Base-by-base conservation (phyloP, 2,888 invertebrate species). In the Ceriagrion tenellum region DNA sequence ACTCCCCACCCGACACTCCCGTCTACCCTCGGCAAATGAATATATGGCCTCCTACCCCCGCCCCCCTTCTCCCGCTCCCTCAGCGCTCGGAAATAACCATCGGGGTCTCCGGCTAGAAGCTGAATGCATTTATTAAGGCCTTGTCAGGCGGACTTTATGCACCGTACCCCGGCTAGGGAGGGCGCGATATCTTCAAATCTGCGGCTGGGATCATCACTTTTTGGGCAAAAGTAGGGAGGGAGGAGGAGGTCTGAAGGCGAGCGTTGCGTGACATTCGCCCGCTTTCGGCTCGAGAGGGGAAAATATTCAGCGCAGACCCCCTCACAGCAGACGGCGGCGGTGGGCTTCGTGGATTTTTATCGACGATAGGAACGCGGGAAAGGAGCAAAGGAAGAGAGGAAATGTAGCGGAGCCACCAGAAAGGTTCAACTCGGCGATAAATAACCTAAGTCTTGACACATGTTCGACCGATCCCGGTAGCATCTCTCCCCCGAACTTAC, bases 131-230 rank as follows among this genome's bases (percentile, higher is more conserved):
- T 81, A 81, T 81, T 81, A 35, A 35, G 81, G 81, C 16, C 81
- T 35, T 81, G 81, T 30, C 81, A 81, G 81, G 81, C 16, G 81
- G 81, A 81, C 81, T 81, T 81, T 81, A 81, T 81, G 81, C 81
- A 35, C 26, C 81, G 35, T 35, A 35, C 16, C 81, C 81, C 12
- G 47, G 47, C 4, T 8, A 4, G 2, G 16, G 13, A 35, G 35
- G 81, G 81, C 0, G 10, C 81, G 81, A 81, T 81, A 81, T 81
- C 81, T 81, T 81, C 6, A 81, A 81, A 81, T 81, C 81, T 81
- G 81, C 81, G 81, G n/a, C 81, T 12, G 30, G 81, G 81, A 81
- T 30, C 81, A 81, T 81, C 81, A 26, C 81, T 81, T 35, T 18
- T 35, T 26, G 81, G 35, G n/a, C n/a, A n/a, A n/a, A n/a, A n/a